Evolutionary conservation across 2,113 vertebrate species (phyloP), one percentile per base, ranked within the genome.

Genomic region (Larimichthys crocea): DNA sequence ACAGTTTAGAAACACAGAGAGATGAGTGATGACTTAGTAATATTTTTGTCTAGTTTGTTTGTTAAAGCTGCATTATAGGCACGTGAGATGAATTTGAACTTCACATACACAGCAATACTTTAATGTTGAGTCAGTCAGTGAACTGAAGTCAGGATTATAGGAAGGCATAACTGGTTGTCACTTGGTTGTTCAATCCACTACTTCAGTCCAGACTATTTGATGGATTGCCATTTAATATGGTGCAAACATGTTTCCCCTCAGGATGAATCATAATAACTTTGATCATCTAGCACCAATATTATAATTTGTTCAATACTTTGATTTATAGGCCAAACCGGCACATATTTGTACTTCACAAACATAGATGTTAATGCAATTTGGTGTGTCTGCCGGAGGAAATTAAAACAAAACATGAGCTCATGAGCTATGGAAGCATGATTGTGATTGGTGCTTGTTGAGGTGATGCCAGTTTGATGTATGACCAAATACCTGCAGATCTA

Each of bases 141-240:
- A 24, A 57, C 22, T 56, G 53, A n/a, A 14, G 11, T 24, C 22
- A 4, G 29, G 48, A 35, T 22, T 31, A 17, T 17, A 19, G n/a
- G 44, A 15, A 29, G 56, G 14, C 22, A 3, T 57, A 7, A 24
- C 26, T 26, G 14, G 24, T 29, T 7, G 20, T 42, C 61, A 22
- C 31, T 44, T 42, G 20, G 15, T 65, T 15, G 29, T 59, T 59
- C 31, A 29, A 40, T 44, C 40, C 40, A 72, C n/a, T n/a, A n/a
- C n/a, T n/a, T n/a, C 31, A 29, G 53, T 44, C 40, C 40, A 72
- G 35, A 72, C 42, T 31, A 59, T 52, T 67, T 10, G 65, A 52
- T 14, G 24, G 24, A 14, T 52, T 65, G 63, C n/a, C n/a, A 10
- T 14, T 0, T 0, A n/a, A 44, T 44, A 6, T 22, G 20, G 35